These are phyloP conservation scores for Ormyrus nitidulus DNA, from an alignment of 2,888 invertebrate genomes.

Conservation along the genomic window DNA sequence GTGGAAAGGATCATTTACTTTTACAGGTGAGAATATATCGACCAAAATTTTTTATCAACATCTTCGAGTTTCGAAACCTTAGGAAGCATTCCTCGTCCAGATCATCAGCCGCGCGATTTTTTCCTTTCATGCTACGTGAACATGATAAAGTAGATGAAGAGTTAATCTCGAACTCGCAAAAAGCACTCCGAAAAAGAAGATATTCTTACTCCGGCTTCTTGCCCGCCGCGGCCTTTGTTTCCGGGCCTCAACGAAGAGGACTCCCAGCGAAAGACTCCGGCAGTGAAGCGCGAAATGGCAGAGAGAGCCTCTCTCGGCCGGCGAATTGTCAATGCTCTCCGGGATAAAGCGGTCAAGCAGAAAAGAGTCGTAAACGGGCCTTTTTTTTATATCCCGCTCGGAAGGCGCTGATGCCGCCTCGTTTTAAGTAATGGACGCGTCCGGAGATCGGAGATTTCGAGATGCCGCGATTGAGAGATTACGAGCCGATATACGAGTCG, in stretches of 20 bases:
- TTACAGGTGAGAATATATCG: no score
- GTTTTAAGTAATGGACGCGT: neutral
- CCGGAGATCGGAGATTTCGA: neutral
- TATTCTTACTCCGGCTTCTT: no score
- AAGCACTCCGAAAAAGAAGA: no score
- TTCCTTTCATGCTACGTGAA: no score
- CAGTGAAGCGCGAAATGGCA: slow-evolving; percentile 12
- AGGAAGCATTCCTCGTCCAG: no score
- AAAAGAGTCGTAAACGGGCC: neutral
- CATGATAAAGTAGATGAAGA: no score
- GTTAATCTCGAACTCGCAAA: no score
- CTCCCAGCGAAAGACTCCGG: neutral
- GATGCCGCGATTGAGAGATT: slow-evolving; percentile 26
- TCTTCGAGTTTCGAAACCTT: no score
- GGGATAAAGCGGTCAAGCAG: neutral
- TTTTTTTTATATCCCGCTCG: neutral
- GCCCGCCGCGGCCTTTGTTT: neutral
- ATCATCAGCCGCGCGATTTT: no score
- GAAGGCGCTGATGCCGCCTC: neutral
- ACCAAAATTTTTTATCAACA: no score
- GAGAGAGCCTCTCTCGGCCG: neutral
- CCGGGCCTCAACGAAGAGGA: neutral
- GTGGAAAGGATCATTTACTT: no score
- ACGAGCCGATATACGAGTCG: neutral
- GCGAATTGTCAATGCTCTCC: slow-evolving; percentile 3